Evolutionary conservation across 2,888 invertebrate species (phyloP), one percentile per base, ranked within the genome.

Genomic region (Halictus quadricinctus): DNA sequence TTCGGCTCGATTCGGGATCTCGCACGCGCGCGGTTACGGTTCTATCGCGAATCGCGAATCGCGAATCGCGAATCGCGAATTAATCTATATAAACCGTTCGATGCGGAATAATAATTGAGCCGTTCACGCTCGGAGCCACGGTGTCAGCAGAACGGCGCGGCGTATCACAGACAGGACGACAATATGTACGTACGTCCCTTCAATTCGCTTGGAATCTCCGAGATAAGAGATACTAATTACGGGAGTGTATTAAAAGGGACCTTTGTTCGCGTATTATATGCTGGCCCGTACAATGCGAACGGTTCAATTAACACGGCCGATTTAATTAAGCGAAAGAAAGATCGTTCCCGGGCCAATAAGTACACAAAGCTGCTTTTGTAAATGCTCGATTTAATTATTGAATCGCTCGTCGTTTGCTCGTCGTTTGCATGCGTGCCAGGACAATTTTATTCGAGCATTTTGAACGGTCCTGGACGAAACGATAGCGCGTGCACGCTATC

Each of bases 1-100:
- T 72, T 43, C 48, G 76, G 58, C 13, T n/a, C 48, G 13, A 64
- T 74, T 8, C 64, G 76, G 48, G 80, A 64, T 88, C 81, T 88
- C 60, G 79, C n/a, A 75, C 77, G 82, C 81, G 74, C 64, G 3
- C 54, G 50, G 29, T 43, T 79, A 48, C 60, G 73, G 50, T 77
- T 86, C 76, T 46, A 50, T 66, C 66, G 66, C n/a, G 64, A 70
- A 64, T 66, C 58, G 69, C 36, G 72, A 78, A 80, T 76, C n/a
- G n/a, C n/a, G n/a, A n/a, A 50, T 66, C 66, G 66, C n/a, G 64
- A 70, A 64, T 66, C 58, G 69, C 36, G 72, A 78, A 80, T 76
- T 80, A 81, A 46, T 76, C 43, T 21, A 54, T 12, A 60, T 60
- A 79, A 82, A 41, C 29, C 58, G 36, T 50, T 54, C 36, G 15